Evolutionary conservation across 2,113 vertebrate species (phyloP).

Genomic region (Turnix velox): DNA sequence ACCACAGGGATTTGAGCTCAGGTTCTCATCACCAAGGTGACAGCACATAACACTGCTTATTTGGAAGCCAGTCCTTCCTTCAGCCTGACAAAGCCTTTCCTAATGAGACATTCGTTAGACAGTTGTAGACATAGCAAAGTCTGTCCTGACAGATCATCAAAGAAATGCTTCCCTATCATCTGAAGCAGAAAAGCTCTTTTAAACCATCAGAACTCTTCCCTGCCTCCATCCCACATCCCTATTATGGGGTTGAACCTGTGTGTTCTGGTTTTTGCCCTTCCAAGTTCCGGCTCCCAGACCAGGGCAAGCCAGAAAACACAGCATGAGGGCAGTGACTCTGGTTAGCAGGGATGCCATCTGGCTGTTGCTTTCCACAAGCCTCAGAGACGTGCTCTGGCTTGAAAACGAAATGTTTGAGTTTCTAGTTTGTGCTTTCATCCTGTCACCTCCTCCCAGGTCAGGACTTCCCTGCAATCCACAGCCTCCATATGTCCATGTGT

Average conservation of each 20-base stretch:
- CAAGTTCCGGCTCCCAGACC: neutral
- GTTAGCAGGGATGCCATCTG: accelerated
- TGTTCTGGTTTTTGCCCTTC: neutral
- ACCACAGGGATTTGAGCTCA: neutral
- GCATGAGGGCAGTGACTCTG: neutral
- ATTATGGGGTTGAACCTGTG: neutral
- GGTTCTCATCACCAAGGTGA: neutral
- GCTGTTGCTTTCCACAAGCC: neutral
- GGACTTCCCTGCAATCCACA: neutral
- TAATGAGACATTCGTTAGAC: neutral
- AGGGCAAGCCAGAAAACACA: neutral
- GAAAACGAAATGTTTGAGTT: accelerated
- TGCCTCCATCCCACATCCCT: neutral
- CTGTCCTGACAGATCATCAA: neutral
- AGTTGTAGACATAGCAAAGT: neutral
- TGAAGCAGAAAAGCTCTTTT: neutral
- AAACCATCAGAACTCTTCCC: neutral
- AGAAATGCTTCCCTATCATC: neutral
- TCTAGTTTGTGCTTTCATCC: neutral
- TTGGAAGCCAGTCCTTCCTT: neutral
- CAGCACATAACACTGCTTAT: neutral
- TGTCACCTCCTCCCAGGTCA: neutral
- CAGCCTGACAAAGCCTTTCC: neutral
- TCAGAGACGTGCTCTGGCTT: neutral
- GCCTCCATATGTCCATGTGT: neutral